Base-by-base conservation (phyloP, 92 coral and sea anemone species). In the Umimayanthus kanabou region DNA sequence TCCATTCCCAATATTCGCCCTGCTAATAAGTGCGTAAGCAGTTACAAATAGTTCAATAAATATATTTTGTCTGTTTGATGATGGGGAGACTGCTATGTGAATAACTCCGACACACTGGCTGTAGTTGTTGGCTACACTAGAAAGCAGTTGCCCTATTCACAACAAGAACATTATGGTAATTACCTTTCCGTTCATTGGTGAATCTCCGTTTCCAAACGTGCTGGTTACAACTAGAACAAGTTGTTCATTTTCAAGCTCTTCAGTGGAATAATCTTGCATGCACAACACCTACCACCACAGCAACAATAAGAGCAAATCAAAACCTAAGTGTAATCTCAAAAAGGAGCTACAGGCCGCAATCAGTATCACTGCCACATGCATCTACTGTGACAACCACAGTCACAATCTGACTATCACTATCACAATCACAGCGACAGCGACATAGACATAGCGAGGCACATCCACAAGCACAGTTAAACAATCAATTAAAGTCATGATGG, bases 171-270 rank as follows among this genome's bases (percentile, higher is more conserved):
- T 16, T 9, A 76, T 5, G 39, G 37, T 10, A 25, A n/a, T 26
- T 47, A 79, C 83, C 83, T 79, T 49, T 49, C 83, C 83, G 23
- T 79, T 79, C 67, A 47, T 42, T n/a, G 83, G 83, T 26, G 83
- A 28, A 79, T 79, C 83, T 9, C 83, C 83, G 39, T 79, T 79
- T 50, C 83, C 83, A 18, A 79, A 79, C 5, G 83, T 79, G 26
- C 83, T 79, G 33, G 83, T 26, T 37, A 79, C 83, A 18, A 79
- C 67, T 25, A 79, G 67, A 50, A 79, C 83, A 14, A 79, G 83
- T 28, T 53, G 66, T 29, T 79, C 83, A 29, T 79, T 50, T 50
- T 16, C 30, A 50, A 79, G 67, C 11, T 79, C 83, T 43, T 28
- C 43, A 4, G 8, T 13, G 16, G 83, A 79, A 79, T 79, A 79